Evolutionary conservation across 2,888 invertebrate species (phyloP).

Genomic region (Eurytoma adleriae): DNA sequence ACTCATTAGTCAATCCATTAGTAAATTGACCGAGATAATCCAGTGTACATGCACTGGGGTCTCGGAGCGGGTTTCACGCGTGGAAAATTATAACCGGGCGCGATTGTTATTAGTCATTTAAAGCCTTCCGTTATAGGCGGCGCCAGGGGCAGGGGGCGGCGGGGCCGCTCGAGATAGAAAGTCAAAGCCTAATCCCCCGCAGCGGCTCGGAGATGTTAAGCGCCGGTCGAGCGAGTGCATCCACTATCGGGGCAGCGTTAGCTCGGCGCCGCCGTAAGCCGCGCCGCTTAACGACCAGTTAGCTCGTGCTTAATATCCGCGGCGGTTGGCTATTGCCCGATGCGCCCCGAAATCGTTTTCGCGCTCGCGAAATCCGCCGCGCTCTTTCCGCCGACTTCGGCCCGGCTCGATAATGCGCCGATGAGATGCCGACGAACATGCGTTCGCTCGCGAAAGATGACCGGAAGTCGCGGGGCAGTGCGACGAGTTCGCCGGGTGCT

Average conservation of each 20-base stretch:
- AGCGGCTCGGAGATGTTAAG: slow-evolving; percentile 30
- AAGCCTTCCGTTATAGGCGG: slow-evolving; percentile 20
- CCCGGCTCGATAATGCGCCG: slow-evolving; percentile 22
- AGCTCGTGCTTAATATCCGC: slow-evolving; percentile 48
- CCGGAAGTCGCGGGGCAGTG: not conserved
- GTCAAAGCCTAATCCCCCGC: slow-evolving; percentile 33
- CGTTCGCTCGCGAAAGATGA: not conserved
- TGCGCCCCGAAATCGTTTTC: slow-evolving; percentile 43
- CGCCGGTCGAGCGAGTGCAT: slow-evolving; percentile 19
- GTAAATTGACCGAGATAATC: not conserved
- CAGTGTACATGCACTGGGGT: not conserved
- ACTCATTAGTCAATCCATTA: too few relatives aligned
- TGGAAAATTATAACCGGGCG: slow-evolving; percentile 11
- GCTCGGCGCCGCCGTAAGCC: slow-evolving; percentile 17
- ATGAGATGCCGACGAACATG: not conserved
- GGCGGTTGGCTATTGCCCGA: slow-evolving; percentile 27
- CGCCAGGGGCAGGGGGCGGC: not conserved
- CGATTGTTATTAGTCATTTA: slow-evolving; percentile 46
- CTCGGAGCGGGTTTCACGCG: not conserved
- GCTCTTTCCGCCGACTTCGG: slow-evolving; percentile 34
- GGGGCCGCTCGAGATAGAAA: slow-evolving; percentile 17
- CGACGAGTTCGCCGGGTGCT: not conserved
- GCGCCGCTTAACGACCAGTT: slow-evolving; percentile 43
- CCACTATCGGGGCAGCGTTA: slow-evolving; percentile 31
- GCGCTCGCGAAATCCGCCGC: slow-evolving; percentile 36